A percentile compares a stretch with the other conserved stretches of the same genome.
Evolutionary conservation across 2,888 invertebrate genomes (phyloP).

Genomic region (Phymatocera aterrima): DNA sequence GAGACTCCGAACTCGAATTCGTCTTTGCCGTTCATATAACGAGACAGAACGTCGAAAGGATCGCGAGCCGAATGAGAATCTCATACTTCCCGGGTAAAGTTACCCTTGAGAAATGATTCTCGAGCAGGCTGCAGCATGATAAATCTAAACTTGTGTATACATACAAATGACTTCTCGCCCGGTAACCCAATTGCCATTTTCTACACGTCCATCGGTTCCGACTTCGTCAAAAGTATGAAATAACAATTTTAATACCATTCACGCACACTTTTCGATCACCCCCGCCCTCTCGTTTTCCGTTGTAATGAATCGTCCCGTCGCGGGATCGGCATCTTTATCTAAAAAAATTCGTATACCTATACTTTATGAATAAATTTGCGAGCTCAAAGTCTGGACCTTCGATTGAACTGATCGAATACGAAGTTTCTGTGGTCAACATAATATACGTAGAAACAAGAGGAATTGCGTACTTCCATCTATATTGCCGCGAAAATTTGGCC

Average conservation of each 20-base stretch:
- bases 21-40: background rate
- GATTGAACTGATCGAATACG: too few species aligned
- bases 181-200: slow-evolving; percentile 5
- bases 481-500: too few species aligned
- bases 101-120: background rate
- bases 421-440: too few species aligned
- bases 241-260: background rate
- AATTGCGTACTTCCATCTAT: too few species aligned
- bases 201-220: slow-evolving; percentile 3
- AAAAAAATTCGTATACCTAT: too few species aligned
- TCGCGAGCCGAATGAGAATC: slow-evolving; percentile 3
- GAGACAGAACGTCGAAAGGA: background rate
- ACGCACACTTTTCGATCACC: too few species aligned
- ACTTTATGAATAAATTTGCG: too few species aligned
- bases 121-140: background rate
- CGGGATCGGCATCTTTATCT: too few species aligned
- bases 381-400: too few species aligned
- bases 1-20: background rate
- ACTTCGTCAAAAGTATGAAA: background rate
- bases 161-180: slow-evolving; percentile 3
- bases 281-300: too few species aligned
- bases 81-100: background rate
- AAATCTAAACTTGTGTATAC: slow-evolving; percentile 20
- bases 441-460: too few species aligned
- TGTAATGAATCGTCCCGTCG: background rate